A percentile compares a stretch with the other conserved stretches of the same genome.
Evolutionary conservation across 2,113 vertebrate genomes (phyloP).

Genomic region (Podarcis raffonei): DNA sequence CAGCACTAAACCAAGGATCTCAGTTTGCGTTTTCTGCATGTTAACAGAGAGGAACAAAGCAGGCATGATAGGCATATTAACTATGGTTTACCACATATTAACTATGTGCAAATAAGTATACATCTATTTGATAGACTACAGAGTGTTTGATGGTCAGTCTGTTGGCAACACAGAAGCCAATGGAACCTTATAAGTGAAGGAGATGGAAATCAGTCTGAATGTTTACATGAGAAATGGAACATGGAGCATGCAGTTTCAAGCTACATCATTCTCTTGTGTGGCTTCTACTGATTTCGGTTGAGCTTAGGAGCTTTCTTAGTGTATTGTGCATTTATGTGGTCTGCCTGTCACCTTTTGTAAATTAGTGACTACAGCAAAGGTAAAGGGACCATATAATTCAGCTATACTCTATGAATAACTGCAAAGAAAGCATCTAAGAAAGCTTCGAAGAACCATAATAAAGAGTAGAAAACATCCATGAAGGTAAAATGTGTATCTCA

Average conservation of each 20-base stretch:
- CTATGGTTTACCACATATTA: no score
- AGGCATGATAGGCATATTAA: background rate
- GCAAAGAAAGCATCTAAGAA: background rate
- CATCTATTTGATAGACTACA: constrained; percentile 25
- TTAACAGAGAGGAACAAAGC: background rate
- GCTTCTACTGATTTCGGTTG: background rate
- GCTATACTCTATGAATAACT: background rate
- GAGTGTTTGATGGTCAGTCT: background rate
- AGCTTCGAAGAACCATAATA: background rate
- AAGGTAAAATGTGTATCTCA: background rate
- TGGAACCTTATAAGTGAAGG: constrained; percentile 14
- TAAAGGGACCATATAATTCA: background rate
- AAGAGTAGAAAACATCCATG: background rate
- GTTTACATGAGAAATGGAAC: background rate
- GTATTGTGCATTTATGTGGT: background rate
- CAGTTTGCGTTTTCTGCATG: no score
- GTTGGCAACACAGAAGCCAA: constrained; percentile 21
- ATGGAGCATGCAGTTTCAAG: background rate
- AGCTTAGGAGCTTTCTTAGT: background rate
- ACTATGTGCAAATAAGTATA: background rate
- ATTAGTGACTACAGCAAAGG: background rate
- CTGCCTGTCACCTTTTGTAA: background rate
- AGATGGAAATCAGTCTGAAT: background rate
- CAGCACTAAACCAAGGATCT: no score
- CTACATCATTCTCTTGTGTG: background rate